phyloP scores from a whole-genome alignment of 2,797 vertebrate species.

The Graptemys geographica region DNA sequence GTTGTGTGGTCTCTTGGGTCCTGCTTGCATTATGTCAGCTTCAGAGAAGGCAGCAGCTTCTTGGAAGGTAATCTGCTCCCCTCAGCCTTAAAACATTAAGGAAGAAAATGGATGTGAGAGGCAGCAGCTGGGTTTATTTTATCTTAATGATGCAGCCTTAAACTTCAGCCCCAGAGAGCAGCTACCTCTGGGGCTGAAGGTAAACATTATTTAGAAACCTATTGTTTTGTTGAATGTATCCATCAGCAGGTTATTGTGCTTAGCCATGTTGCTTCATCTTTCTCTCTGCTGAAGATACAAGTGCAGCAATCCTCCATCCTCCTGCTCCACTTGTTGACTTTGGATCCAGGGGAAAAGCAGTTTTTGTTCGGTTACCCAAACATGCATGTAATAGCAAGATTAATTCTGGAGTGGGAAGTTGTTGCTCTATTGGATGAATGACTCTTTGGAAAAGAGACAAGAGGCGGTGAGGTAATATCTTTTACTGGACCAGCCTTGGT shows the following conservation, averaged over 20 bases:
- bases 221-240: slow-evolving; percentile 42
- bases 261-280: slow-evolving; percentile 23
- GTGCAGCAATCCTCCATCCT: background rate
- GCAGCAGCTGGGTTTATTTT: slow-evolving; percentile 22
- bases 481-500: too few species aligned
- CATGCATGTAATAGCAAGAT: slow-evolving; percentile 46
- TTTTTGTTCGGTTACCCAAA: slow-evolving; percentile 58
- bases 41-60: background rate
- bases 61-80: background rate
- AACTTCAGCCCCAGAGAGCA: background rate
- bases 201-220: slow-evolving; percentile 23
- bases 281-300: background rate
- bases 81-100: background rate
- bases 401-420: slow-evolving; percentile 17
- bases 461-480: background rate
- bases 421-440: background rate
- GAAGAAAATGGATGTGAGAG: background rate
- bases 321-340: background rate
- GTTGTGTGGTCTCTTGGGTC: background rate
- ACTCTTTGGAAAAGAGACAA: background rate
- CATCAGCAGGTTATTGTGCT: slow-evolving; percentile 8
- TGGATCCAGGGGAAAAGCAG: background rate
- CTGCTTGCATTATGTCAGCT: background rate
- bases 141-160: slow-evolving; percentile 14
- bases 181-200: slow-evolving; percentile 1